phyloP scores from a whole-genome alignment of 2,888 invertebrate species.

The Zonitis immaculata region DNA sequence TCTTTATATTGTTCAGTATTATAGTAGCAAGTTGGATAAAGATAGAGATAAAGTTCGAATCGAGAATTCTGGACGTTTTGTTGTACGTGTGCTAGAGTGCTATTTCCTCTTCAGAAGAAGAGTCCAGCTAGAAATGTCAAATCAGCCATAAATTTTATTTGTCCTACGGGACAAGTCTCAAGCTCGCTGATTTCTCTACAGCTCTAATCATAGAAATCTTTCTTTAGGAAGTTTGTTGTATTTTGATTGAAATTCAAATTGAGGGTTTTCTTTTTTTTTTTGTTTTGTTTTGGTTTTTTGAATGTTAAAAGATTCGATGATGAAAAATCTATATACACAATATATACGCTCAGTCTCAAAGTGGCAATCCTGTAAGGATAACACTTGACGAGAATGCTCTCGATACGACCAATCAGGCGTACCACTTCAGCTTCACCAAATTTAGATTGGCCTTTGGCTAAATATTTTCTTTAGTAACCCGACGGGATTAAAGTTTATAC shows the following conservation, averaged over 20 bases:
- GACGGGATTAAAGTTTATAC: conserved; percentile 49
- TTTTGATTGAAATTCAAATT: conserved; percentile 11
- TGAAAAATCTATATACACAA: conserved; percentile 41
- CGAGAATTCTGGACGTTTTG: conserved; percentile 1
- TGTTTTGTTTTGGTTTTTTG: conserved; percentile 3
- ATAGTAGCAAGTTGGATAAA: background rate
- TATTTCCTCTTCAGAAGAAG: conserved; percentile 24
- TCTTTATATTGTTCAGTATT: background rate
- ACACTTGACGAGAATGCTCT: conserved; percentile 42
- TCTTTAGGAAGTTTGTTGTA: no score
- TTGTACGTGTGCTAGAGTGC: conserved; percentile 20
- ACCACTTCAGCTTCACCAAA: conserved; percentile 44
- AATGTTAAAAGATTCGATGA: conserved; percentile 33
- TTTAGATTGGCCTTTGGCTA: conserved; percentile 52
- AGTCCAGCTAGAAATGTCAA: conserved; percentile 48
- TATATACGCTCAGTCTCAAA: conserved; percentile 27
- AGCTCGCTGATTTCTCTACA: conserved; percentile 13
- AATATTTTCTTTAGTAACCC: conserved; percentile 53
- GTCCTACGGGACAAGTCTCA: conserved; percentile 45
- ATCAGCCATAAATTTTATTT: conserved; percentile 56
- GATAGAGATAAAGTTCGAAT: background rate
- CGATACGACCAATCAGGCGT: conserved; percentile 46
- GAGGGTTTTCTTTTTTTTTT: background rate
- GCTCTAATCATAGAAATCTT: background rate
- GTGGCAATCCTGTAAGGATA: conserved; percentile 45